A percentile compares a stretch with the other conserved stretches of the same genome.
These are phyloP conservation scores for Taphrorychus bicolor DNA, from an alignment of 2,888 invertebrate species.

Conservation along the genomic window DNA sequence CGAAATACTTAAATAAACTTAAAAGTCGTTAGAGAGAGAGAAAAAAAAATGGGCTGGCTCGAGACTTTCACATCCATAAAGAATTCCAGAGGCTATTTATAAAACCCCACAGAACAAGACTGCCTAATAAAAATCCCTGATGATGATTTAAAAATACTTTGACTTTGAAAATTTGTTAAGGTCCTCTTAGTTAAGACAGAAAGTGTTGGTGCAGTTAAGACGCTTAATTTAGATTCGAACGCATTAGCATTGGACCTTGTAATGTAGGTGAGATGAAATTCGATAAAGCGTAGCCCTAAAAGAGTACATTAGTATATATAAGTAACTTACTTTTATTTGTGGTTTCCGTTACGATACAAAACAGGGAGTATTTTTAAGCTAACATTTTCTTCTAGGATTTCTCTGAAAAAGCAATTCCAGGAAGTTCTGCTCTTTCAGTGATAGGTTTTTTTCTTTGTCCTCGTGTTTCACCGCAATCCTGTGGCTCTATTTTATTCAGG, in stretches of 20 bases:
- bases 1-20: background rate
- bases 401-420: background rate
- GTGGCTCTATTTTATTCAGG: constrained; percentile 7
- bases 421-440: background rate
- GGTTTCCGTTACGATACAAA: too few relatives aligned
- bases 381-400: too few relatives aligned
- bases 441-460: background rate
- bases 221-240: background rate
- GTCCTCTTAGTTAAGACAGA: background rate
- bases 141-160: background rate
- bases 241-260: background rate
- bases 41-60: too few relatives aligned
- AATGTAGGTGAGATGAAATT: background rate
- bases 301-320: too few relatives aligned
- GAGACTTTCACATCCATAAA: too few relatives aligned
- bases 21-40: background rate
- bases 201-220: background rate
- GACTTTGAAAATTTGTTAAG: background rate
- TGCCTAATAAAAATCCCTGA: too few relatives aligned
- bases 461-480: too few relatives aligned
- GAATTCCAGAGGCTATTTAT: background rate
- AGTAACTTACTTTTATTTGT: too few relatives aligned
- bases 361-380: too few relatives aligned
- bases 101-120: background rate
- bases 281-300: too few relatives aligned